Evolutionary conservation across 2,113 vertebrate genomes (phyloP).

Genomic region (Sinocyclocheilus anshuiensis): DNA sequence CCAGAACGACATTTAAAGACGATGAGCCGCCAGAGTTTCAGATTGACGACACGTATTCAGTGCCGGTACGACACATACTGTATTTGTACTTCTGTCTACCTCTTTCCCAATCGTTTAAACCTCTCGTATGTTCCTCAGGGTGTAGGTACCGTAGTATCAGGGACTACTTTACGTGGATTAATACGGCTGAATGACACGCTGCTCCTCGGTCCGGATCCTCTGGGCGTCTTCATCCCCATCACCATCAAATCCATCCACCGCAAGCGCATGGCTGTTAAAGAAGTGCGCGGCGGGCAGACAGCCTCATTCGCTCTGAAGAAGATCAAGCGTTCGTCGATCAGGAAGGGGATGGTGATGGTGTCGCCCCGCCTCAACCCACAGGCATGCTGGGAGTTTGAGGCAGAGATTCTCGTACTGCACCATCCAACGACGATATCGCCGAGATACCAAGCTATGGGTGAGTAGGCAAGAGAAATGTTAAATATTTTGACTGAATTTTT

Average conservation of each 20-base stretch:
- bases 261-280: slow-evolving; percentile 93
- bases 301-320: slow-evolving; percentile 95
- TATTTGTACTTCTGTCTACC: background rate
- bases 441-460: slow-evolving; percentile 96
- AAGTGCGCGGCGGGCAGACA: slow-evolving; percentile 92
- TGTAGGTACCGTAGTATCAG: slow-evolving; percentile 94
- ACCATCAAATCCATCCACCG: slow-evolving; percentile 95
- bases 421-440: slow-evolving; percentile 96
- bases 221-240: slow-evolving; percentile 89
- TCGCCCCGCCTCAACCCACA: slow-evolving; percentile 90
- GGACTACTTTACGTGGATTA: slow-evolving; percentile 89
- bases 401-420: slow-evolving; percentile 92
- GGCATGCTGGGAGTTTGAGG: slow-evolving; percentile 96
- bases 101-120: background rate
- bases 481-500: background rate
- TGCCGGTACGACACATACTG: slow-evolving; percentile 78
- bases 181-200: slow-evolving; percentile 92
- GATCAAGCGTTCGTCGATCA: slow-evolving; percentile 94
- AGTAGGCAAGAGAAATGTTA: background rate
- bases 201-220: slow-evolving; percentile 89
- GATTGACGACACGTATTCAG: slow-evolving; percentile 96
- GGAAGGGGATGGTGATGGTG: slow-evolving; percentile 98
- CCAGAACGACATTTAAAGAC: slow-evolving; percentile 85
- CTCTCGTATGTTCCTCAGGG: slow-evolving; percentile 74
- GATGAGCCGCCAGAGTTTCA: slow-evolving; percentile 95